These are phyloP conservation scores for Tokudaia muenninki DNA, from an alignment of 2,797 vertebrate genomes.

Conservation along the genomic window DNA sequence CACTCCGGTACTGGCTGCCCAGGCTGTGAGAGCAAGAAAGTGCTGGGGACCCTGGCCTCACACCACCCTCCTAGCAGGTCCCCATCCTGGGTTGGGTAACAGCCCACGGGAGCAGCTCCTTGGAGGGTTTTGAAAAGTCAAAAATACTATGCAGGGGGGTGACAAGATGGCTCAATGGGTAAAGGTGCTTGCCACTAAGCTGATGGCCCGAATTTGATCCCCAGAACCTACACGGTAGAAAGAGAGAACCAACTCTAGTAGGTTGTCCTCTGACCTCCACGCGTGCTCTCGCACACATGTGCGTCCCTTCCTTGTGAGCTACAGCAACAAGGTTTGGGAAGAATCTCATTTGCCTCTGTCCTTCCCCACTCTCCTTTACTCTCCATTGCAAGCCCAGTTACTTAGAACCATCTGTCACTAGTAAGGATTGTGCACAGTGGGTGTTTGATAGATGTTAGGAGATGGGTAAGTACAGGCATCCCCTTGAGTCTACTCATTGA, in stretches of 20 bases:
- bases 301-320: accelerated
- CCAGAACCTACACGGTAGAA: not conserved
- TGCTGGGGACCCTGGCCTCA: not conserved
- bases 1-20: slow-evolving; percentile 88
- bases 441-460: not conserved
- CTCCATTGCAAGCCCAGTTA: not conserved
- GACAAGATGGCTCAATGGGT: not conserved
- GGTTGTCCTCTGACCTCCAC: not conserved
- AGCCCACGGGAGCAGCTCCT: not conserved
- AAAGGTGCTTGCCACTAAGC: not conserved
- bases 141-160: not conserved
- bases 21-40: slow-evolving; percentile 87
- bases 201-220: not conserved
- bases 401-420: not conserved
- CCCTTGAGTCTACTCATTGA: not conserved
- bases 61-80: too few species aligned
- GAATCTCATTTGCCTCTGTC: not conserved
- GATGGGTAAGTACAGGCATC: not conserved
- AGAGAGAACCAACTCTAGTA: not conserved
- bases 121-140: not conserved
- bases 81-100: not conserved
- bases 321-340: not conserved
- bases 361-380: too few species aligned
- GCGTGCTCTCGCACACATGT: not conserved
- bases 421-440: not conserved